Evolutionary conservation across 2,113 vertebrate species (phyloP).

Genomic region (Edolisoma coerulescens): DNA sequence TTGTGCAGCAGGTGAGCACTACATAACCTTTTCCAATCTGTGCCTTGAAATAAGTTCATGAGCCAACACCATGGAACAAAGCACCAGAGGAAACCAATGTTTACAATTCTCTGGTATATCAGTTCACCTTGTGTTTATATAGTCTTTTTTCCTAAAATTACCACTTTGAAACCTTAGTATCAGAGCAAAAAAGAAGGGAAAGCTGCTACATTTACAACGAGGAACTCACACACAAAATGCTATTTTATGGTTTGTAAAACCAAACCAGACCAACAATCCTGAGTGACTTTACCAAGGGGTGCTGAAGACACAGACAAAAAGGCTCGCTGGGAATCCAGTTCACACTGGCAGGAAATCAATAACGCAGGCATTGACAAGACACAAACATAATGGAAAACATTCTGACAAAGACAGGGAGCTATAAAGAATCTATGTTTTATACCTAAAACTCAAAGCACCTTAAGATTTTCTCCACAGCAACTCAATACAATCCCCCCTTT

Average conservation of each 20-base stretch:
- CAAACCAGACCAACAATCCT: background rate
- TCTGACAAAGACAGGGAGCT: background rate
- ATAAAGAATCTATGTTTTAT: background rate
- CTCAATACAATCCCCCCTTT: background rate
- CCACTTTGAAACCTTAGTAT: background rate
- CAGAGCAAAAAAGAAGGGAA: background rate
- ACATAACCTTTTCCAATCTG: background rate
- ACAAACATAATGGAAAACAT: background rate
- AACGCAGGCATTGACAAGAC: background rate
- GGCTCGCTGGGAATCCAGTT: background rate
- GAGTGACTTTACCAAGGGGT: background rate
- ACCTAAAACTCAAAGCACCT: background rate
- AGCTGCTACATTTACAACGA: background rate
- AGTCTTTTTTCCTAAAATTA: background rate
- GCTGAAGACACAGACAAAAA: background rate
- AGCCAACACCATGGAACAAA: background rate
- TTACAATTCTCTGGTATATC: background rate
- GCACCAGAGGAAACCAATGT: background rate
- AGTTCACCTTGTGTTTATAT: background rate
- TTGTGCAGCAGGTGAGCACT: background rate
- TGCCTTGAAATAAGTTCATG: background rate
- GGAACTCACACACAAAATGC: background rate
- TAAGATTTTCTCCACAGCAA: background rate
- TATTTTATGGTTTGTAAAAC: background rate
- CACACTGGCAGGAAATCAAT: slow-evolving; percentile 7